Percentiles rank a stretch among this genome's conserved stretches.
phyloP scores from a whole-genome alignment of 2,113 vertebrate species.

The Epinephelus moara region DNA sequence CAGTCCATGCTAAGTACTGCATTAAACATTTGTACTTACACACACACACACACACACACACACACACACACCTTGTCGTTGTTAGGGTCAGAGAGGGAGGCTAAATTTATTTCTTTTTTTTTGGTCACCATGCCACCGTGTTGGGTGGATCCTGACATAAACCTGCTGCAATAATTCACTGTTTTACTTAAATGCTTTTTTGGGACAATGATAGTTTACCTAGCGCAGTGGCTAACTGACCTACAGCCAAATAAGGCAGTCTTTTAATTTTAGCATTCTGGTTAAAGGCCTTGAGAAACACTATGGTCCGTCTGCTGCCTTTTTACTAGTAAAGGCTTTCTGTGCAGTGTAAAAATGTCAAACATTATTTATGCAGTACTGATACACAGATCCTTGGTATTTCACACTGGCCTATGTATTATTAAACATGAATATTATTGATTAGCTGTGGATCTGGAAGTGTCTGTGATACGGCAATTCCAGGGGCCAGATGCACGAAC shows the following conservation, averaged over 20 bases:
- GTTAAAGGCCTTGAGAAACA: conserved; percentile 4
- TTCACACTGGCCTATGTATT: background rate
- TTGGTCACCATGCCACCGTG: background rate
- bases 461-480: background rate
- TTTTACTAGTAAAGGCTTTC: background rate
- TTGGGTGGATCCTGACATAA: background rate
- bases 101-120: background rate
- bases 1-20: background rate
- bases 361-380: background rate
- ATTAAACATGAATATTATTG: background rate
- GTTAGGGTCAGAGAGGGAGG: background rate
- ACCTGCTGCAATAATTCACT: background rate
- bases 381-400: background rate
- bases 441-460: background rate
- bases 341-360: background rate
- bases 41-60: background rate
- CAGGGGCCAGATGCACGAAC: no score
- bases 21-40: conserved; percentile 25
- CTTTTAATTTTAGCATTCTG: conserved; percentile 11
- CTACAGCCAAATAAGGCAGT: background rate
- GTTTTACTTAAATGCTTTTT: background rate
- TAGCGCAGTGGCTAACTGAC: background rate
- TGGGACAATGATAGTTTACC: background rate
- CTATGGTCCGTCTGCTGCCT: background rate
- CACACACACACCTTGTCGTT: background rate